These are phyloP conservation scores for Miniopterus natalensis DNA, from an alignment of 2,113 vertebrate species.

Conservation along the genomic window DNA sequence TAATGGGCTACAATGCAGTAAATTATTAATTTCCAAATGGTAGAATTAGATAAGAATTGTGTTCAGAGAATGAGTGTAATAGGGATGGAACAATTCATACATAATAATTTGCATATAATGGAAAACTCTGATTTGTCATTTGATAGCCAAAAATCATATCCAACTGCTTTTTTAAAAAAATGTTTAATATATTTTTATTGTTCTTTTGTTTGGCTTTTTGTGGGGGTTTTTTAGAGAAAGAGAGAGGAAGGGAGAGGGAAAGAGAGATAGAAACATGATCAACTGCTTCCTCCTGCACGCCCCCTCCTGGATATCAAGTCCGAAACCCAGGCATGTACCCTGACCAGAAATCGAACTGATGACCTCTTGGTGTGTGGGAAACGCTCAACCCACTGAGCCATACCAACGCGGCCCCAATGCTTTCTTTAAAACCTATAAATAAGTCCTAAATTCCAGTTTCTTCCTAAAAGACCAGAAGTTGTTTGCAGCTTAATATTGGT, in stretches of 20 bases:
- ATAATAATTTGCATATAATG: not conserved
- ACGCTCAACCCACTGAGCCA: not conserved
- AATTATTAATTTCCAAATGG: not conserved
- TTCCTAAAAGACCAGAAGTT: not conserved
- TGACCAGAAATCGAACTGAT: not conserved
- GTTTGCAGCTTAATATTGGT: not conserved
- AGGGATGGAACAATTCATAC: not conserved
- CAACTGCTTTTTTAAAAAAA: slow-evolving; percentile 12
- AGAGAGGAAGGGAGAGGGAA: too few species aligned
- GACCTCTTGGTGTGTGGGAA: not conserved
- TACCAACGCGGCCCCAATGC: not conserved
- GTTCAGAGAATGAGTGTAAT: not conserved
- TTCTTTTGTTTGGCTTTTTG: too few species aligned
- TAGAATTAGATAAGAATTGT: slow-evolving; percentile 4
- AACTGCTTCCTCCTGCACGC: too few species aligned
- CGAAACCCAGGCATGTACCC: not conserved
- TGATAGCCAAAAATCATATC: not conserved
- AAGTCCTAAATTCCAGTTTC: not conserved
- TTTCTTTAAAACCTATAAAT: slow-evolving; percentile 18
- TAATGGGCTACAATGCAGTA: not conserved
- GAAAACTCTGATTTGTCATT: slow-evolving; percentile 24
- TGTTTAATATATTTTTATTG: too few species aligned
- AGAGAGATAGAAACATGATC: too few species aligned
- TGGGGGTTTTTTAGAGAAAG: too few species aligned
- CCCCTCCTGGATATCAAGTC: too few species aligned